phyloP scores from a whole-genome alignment of 2,113 vertebrate genomes.

The Accipiter cooperii region DNA sequence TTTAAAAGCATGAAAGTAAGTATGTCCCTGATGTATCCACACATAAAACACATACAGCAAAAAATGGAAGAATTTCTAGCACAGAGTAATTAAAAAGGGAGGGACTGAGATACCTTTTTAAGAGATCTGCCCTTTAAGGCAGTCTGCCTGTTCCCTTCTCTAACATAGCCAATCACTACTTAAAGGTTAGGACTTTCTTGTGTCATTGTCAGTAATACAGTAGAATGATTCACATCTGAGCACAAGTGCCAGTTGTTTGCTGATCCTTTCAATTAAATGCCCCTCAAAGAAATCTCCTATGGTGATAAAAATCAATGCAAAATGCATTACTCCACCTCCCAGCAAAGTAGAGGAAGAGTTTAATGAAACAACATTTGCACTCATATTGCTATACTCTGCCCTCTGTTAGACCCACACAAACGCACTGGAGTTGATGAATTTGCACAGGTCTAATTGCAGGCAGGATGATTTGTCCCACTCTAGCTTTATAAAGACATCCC shows the following conservation, averaged over 20 bases:
- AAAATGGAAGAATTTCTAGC: background rate
- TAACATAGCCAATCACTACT: background rate
- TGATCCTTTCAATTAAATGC: background rate
- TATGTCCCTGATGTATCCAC: background rate
- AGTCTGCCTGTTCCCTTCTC: background rate
- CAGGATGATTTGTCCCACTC: background rate
- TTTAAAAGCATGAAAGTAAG: background rate
- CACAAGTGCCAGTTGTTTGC: background rate
- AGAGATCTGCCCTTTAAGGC: background rate
- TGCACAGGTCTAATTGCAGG: background rate
- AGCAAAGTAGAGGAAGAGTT: background rate
- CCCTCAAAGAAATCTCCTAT: background rate
- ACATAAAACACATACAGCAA: background rate
- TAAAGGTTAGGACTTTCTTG: background rate
- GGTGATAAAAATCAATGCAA: background rate
- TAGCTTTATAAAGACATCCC: background rate
- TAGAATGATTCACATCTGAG: background rate
- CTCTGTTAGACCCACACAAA: background rate
- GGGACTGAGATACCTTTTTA: background rate
- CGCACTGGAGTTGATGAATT: background rate
- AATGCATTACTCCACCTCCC: background rate
- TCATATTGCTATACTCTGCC: background rate
- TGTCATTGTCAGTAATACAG: background rate
- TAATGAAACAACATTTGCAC: background rate
- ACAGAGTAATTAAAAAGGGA: background rate